Base-by-base conservation (phyloP, 2,797 vertebrate species). In the Benthosema pterotum region DNA sequence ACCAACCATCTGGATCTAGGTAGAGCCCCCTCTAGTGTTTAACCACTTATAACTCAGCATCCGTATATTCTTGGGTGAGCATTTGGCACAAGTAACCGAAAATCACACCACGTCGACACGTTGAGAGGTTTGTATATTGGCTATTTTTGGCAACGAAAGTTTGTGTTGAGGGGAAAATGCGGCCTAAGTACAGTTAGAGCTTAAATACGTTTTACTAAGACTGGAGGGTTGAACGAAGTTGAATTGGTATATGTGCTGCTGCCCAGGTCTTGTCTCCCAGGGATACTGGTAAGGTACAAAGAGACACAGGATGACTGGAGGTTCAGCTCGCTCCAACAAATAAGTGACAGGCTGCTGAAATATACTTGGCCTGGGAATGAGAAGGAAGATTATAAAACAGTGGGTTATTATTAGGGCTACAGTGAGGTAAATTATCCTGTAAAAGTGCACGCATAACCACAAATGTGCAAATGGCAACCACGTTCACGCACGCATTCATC, bases 341-440 rank as follows among this genome's bases (percentile, higher is more conserved):
- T 68, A 54, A 78, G 65, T 66, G 72, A 83, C 79, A 48, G 80
- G 71, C 65, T 67, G 79, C 85, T 83, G 84, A 83, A 74, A 68
- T 82, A 83, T 79, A 85, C 88, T 90, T 89, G 90, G 90, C 88
- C 90, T 91, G 72, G 13, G 51, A 49, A 60, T 28, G 59, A 71
- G 52, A 12, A 47, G 14, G 16, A 53, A 65, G 55, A 75, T 43
- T 12, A n/a, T 5, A 64, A 55, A 65, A 52, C 54, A n/a, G 12
- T 43, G 42, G 14, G 22, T 63, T 17, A 47, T 17, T n/a, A n/a
- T n/a, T n/a, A n/a, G n/a, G n/a, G n/a, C n/a, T 28, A 16, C 32
- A 32, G 28, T 32, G 28, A 32, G 28, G 28, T 32, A 32, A 32
- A 32, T 32, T 7, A 32, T 32, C 6, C 28, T 32, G 28, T 32